Percentiles rank a stretch among this genome's conserved stretches.
These are phyloP conservation scores for Apteryx owenii DNA, from an alignment of 2,113 vertebrate genomes.

Conservation along the genomic window DNA sequence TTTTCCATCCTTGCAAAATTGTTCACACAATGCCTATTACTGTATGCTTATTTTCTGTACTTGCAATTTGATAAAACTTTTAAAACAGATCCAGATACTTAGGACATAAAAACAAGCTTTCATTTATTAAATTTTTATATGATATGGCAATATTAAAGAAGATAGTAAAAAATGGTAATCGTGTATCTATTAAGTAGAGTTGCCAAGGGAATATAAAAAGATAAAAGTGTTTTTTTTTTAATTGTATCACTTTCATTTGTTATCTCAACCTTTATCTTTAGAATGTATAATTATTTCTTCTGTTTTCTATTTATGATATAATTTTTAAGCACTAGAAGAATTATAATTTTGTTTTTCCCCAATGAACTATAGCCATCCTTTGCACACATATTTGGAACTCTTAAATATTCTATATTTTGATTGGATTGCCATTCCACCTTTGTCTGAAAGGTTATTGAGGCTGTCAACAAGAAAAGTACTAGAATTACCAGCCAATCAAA, in stretches of 20 bases:
- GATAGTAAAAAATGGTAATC: neutral
- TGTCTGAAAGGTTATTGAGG: conserved; percentile 59
- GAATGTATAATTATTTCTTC: neutral
- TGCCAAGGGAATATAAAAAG: neutral
- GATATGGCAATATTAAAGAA: neutral
- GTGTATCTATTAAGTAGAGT: neutral
- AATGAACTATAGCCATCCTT: neutral
- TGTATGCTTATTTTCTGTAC: neutral
- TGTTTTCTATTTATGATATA: neutral
- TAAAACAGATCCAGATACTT: neutral
- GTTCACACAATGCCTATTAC: neutral
- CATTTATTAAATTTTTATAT: neutral
- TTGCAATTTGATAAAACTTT: neutral
- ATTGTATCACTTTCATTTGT: neutral
- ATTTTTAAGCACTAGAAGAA: neutral
- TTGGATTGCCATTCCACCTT: conserved; percentile 45
- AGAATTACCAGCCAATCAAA: conserved; percentile 71
- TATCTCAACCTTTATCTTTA: neutral
- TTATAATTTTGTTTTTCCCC: neutral
- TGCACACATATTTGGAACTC: neutral
- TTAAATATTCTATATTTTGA: conserved; percentile 58
- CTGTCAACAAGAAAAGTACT: conserved; percentile 64
- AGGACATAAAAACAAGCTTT: neutral
- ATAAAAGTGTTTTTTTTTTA: neutral
- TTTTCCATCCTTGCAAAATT: neutral